Evolutionary conservation across 2,888 invertebrate genomes (phyloP).

Genomic region (Erebia aethiops): DNA sequence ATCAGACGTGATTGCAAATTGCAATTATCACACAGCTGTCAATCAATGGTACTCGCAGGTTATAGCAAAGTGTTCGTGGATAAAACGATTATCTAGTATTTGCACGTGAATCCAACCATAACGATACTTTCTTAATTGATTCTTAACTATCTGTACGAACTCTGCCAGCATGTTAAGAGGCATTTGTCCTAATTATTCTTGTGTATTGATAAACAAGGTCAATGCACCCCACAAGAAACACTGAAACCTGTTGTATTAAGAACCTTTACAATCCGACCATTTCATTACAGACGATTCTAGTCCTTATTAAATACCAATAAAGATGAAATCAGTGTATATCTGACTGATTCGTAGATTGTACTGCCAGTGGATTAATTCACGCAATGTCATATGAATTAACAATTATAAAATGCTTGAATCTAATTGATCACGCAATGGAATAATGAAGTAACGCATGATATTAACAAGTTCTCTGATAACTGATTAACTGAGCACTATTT

Average conservation of each 20-base stretch:
- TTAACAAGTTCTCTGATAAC: conserved; percentile 16
- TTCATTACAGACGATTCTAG: not conserved
- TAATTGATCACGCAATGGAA: conserved; percentile 37
- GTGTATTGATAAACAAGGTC: conserved; percentile 40
- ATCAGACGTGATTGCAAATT: too few species aligned
- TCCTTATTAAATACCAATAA: conserved; percentile 2
- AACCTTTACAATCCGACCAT: not conserved
- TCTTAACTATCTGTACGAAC: conserved; percentile 27
- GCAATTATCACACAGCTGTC: too few species aligned
- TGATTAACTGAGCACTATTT: conserved; percentile 16
- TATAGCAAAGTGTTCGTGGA: too few species aligned
- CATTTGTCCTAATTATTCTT: conserved; percentile 40
- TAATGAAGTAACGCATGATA: conserved; percentile 30
- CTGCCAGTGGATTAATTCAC: conserved; percentile 34
- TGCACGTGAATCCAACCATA: not conserved
- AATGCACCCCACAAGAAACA: conserved; percentile 25
- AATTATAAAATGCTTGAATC: conserved; percentile 26
- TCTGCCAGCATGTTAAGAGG: conserved; percentile 30
- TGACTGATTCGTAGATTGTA: conserved; percentile 8
- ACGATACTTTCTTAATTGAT: conserved; percentile 14
- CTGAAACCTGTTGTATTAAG: not conserved
- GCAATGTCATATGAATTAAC: conserved; percentile 42
- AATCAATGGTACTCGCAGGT: too few species aligned
- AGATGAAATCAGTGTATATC: conserved; percentile 10
- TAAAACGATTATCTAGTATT: too few species aligned